Base-by-base conservation (phyloP, 2,797 vertebrate species). In the Tadarida brasiliensis region DNA sequence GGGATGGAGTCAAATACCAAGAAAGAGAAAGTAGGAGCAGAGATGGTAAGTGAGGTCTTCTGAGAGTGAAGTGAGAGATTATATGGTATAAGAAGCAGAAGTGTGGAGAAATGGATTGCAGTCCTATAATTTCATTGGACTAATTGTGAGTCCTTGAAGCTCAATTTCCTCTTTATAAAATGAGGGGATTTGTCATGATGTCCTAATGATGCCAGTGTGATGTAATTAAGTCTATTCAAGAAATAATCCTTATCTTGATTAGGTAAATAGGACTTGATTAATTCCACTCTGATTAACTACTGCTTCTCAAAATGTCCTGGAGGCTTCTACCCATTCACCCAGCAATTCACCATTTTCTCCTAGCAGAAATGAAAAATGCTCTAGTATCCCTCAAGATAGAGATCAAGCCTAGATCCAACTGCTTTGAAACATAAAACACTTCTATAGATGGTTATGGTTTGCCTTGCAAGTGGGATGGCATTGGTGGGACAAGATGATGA, bases 231-330 rank as follows among this genome's bases (percentile, higher is more conserved):
- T 93, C 88, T 96, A 95, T 94, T 97, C 93, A 97, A 96, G 94
- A 97, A 96, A 96, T 96, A 97, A 97, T 95, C 71, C 91, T 97
- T 96, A 95, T 93, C 92, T 96, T 97, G 97, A 97, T 97, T 97
- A 96, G 95, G 91, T 97, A 97, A 97, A 97, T 97, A 97, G 80
- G 89, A 93, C 83, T 94, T 97, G 94, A 97, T 98, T 97, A 97
- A 98, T 97, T 96, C 76, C 20, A 85, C 91, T 85, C 95, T 97
- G 97, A 97, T 97, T 97, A 98, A 95, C 94, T 57, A 94, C 83
- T 78, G 71, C 84, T 70, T 97, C 92, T 95, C 74, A 94, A 88
- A 84, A 93, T 94, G 77, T 94, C 83, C 33, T 49, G 92, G 33
- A 80, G 92, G 22, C 35, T 57, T 92, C 73, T 87, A 5, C 26